Conservation (phyloP, 2,797 vertebrate genomes). For the Echeneis naucrates region DNA sequence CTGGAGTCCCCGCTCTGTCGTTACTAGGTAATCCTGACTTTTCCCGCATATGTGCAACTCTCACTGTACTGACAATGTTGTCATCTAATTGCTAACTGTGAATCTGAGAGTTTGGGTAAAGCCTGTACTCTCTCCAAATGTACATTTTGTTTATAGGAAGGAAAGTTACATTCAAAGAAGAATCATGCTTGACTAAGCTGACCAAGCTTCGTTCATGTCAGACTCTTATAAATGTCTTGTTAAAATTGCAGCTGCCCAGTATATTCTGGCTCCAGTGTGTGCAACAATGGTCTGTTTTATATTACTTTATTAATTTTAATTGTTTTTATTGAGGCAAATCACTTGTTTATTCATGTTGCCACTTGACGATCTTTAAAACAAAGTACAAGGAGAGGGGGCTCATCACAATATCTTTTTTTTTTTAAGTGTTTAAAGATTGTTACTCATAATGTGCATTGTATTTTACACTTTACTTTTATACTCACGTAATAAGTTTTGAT, state of each 20-base stretch:
- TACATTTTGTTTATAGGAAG: constrained; percentile 83
- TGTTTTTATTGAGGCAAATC: constrained; percentile 53
- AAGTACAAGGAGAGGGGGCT: constrained; percentile 51
- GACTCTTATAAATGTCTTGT: constrained; percentile 54
- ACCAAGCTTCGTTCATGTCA: constrained; percentile 62
- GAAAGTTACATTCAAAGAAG: constrained; percentile 63
- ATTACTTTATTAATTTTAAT: constrained; percentile 53
- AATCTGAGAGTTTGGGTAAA: constrained; percentile 71
- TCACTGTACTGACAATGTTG: constrained; percentile 76
- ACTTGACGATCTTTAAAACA: constrained; percentile 42
- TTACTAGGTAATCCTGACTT: constrained; percentile 52
- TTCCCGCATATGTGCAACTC: constrained; percentile 59
- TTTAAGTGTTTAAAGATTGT: constrained; percentile 38
- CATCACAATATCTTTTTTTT: constrained; percentile 30
- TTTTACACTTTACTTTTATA: constrained; percentile 73
- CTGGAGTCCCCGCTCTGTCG: constrained; percentile 66
- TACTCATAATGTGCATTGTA: constrained; percentile 63
- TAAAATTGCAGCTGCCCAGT: constrained; percentile 61
- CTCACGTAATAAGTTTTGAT: constrained; percentile 63
- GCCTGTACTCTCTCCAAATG: constrained; percentile 70
- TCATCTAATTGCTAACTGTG: constrained; percentile 84
- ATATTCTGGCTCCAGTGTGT: constrained; percentile 57
- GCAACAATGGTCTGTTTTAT: constrained; percentile 60
- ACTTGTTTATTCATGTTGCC: constrained; percentile 54
- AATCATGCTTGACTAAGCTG: constrained; percentile 58